A percentile compares a stretch with the other conserved stretches of the same genome.
These are phyloP conservation scores for Istiophorus platypterus DNA, from an alignment of 2,113 vertebrate genomes.

Conservation along the genomic window DNA sequence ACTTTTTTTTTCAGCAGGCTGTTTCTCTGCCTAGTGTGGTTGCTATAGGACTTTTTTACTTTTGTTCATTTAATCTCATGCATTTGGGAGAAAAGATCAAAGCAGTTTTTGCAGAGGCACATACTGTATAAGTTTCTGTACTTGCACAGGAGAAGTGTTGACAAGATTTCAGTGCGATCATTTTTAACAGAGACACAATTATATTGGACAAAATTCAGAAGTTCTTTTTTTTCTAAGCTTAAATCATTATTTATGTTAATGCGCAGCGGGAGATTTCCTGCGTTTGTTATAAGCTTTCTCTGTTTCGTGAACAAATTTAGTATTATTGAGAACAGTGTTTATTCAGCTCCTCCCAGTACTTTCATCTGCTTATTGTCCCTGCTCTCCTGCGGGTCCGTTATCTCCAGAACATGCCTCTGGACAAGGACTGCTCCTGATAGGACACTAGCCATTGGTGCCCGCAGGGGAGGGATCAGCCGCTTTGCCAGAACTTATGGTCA, in stretches of 20 bases:
- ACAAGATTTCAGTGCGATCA: background rate
- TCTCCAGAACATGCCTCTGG: constrained; percentile 69
- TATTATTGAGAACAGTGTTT: constrained; percentile 57
- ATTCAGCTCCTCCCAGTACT: constrained; percentile 53
- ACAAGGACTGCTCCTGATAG: constrained; percentile 60
- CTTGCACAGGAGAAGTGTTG: background rate
- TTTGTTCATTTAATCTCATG: constrained; percentile 22
- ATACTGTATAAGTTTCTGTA: background rate
- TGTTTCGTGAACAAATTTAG: constrained; percentile 47
- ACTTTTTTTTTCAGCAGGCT: background rate
- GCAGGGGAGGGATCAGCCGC: constrained; percentile 48
- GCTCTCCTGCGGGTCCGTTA: constrained; percentile 58
- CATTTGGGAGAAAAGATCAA: constrained; percentile 28
- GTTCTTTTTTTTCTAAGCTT: background rate
- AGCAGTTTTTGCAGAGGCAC: constrained; percentile 20
- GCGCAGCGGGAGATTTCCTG: constrained; percentile 2
- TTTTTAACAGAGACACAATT: background rate
- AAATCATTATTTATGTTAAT: constrained; percentile 14
- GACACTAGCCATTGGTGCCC: constrained; percentile 42
- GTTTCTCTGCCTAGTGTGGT: background rate
- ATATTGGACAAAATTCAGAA: background rate
- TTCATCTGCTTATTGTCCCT: constrained; percentile 58
- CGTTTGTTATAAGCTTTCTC: constrained; percentile 31
- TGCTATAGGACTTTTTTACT: constrained; percentile 16
- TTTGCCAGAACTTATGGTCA: constrained; percentile 57